These are phyloP conservation scores for Petrophora chlorosata DNA, from an alignment of 2,888 invertebrate species.

Conservation along the genomic window DNA sequence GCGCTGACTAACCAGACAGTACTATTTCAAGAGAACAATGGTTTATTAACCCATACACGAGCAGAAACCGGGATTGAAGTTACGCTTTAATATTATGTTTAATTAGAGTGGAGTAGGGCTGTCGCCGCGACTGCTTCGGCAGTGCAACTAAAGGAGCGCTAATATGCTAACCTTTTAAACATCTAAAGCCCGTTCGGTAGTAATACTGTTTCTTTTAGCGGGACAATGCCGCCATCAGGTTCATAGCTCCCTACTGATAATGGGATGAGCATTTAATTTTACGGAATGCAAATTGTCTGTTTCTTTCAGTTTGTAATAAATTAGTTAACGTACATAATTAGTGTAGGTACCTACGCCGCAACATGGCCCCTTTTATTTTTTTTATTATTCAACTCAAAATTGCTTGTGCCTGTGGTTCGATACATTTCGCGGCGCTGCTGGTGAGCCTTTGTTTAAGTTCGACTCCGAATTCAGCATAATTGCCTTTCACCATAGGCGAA, in stretches of 20 bases:
- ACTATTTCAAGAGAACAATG: slow-evolving; percentile 55
- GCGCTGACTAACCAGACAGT: slow-evolving; percentile 48
- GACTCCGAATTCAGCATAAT: slow-evolving; percentile 82
- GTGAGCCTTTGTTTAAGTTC: slow-evolving; percentile 80
- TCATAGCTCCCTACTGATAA: too few relatives aligned
- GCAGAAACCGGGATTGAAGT: slow-evolving; percentile 50
- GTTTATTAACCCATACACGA: slow-evolving; percentile 48
- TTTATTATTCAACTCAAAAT: slow-evolving; percentile 81
- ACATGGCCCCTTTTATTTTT: slow-evolving; percentile 78
- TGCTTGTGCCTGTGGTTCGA: slow-evolving; percentile 77
- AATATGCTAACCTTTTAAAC: too few relatives aligned
- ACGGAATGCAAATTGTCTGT: too few relatives aligned
- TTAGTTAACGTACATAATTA: too few relatives aligned
- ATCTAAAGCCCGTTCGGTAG: too few relatives aligned
- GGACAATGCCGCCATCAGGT: too few relatives aligned
- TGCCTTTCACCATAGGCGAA: slow-evolving; percentile 56
- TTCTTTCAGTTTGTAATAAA: too few relatives aligned
- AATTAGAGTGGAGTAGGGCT: slow-evolving; percentile 75
- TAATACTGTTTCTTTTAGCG: too few relatives aligned
- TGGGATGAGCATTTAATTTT: too few relatives aligned
- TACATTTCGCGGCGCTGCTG: slow-evolving; percentile 67
- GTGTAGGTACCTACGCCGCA: slow-evolving; percentile 61
- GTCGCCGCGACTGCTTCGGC: too few relatives aligned
- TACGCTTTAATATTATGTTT: slow-evolving; percentile 68
- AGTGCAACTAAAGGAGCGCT: too few relatives aligned